These are phyloP conservation scores for Microtus ochrogaster DNA, from an alignment of 2,113 vertebrate species.

Conservation along the genomic window DNA sequence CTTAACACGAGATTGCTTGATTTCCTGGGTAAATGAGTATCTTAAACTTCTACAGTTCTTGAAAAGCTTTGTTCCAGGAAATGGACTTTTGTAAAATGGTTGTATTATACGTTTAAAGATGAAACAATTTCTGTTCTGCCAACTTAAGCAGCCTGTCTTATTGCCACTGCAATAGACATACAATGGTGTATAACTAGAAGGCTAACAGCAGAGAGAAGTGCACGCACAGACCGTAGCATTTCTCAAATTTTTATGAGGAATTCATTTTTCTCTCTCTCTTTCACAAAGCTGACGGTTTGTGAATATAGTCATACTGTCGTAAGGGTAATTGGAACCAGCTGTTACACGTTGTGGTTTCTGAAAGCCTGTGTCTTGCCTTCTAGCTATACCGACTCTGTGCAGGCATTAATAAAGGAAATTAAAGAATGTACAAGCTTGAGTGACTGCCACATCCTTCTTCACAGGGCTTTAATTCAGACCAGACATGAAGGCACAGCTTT, in stretches of 20 bases:
- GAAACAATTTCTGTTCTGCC: constrained; percentile 11
- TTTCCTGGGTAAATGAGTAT: constrained; percentile 22
- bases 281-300: constrained; percentile 81
- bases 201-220: constrained; percentile 81
- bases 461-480: constrained; percentile 74
- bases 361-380: constrained; percentile 71
- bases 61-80: constrained; percentile 54
- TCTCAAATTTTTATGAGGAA: constrained; percentile 79
- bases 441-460: constrained; percentile 76
- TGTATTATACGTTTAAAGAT: neutral
- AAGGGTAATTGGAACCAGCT: constrained; percentile 87
- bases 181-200: constrained; percentile 49
- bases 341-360: constrained; percentile 80
- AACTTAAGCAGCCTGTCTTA: neutral
- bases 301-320: constrained; percentile 79
- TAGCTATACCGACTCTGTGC: constrained; percentile 39
- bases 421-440: constrained; percentile 74
- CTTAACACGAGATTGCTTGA: neutral
- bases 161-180: constrained; percentile 14
- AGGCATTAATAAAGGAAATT: constrained; percentile 78
- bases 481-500: constrained; percentile 52
- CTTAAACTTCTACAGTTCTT: constrained; percentile 43
- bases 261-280: constrained; percentile 73
- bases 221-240: constrained; percentile 38
- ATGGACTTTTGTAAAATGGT: constrained; percentile 14